Evolutionary conservation across 2,113 vertebrate species (phyloP), one percentile per base, ranked within the genome.

Genomic region (Menidia beryllina): DNA sequence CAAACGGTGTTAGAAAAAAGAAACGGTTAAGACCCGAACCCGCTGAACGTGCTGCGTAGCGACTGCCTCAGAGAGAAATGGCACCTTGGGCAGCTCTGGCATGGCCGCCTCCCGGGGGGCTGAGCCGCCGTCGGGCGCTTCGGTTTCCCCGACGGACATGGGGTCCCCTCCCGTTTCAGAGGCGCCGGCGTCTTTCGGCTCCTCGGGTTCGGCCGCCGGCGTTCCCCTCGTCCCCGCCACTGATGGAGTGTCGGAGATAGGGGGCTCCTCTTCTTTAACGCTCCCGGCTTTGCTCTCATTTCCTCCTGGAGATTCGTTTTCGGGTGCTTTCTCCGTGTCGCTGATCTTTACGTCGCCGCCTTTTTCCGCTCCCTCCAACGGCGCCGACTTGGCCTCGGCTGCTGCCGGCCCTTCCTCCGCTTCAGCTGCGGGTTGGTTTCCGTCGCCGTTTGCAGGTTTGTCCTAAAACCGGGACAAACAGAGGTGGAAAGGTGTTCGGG

Each of bases 71-170:
- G 9, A 1, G 4, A 0, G 38, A 26, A 9, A 17, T 57, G 56
- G 52, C n/a, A 88, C 87, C 81, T 86, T 65, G 0, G 83, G 83
- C 1, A 83, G 49, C 7, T 49, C 50, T 7, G 74, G 48, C 17
- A 63, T 19, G 49, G 20, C 12, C 0, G 1, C 1, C 5, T 83
- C 72, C 2, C 1, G 2, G 2, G 73, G 43, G 27, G 20, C 39
- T 12, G 36, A 26, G 20, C 23, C 4, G 2, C 5, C 63, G 1
- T 71, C 57, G 0, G 27, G 4, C 0, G 38, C 0, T 12, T 60
- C n/a, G 13, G 24, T 27, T n/a, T 81, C 66, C 14, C 3, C 67
- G n/a, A 25, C 17, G 36, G 19, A 9, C 21, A 15, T 27, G 9
- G 47, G 1, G 4, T 59, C 24, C 7, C 58, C 24, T 25, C 1